Percentiles rank a stretch among this genome's conserved stretches.
Conservation (phyloP, 2,113 vertebrate genomes). For the Varanus komodoensis region DNA sequence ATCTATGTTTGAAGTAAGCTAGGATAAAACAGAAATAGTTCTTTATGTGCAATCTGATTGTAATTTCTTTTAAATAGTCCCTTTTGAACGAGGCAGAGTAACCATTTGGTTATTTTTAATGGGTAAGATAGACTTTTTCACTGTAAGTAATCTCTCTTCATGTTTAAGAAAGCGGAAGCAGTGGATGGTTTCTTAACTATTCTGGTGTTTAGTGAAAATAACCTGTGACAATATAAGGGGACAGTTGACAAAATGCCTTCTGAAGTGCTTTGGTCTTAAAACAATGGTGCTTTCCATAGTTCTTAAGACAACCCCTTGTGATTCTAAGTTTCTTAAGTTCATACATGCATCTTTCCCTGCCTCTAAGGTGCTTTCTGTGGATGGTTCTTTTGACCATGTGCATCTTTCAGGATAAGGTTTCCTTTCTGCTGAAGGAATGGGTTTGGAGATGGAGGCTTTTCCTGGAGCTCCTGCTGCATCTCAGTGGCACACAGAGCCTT, state of each 20-base stretch:
- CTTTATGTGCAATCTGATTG: not conserved
- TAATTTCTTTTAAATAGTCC: slow-evolving; percentile 1
- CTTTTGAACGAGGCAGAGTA: not conserved
- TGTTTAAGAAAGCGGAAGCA: slow-evolving; percentile 11
- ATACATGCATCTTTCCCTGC: not conserved
- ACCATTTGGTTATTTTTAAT: slow-evolving; percentile 4
- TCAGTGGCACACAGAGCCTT: no score
- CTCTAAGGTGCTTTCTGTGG: not conserved
- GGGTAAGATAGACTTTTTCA: slow-evolving; percentile 2
- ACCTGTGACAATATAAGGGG: not conserved
- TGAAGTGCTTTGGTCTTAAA: not conserved
- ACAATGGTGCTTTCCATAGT: not conserved
- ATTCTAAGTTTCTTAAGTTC: not conserved
- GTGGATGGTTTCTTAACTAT: not conserved
- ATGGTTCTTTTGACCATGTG: not conserved
- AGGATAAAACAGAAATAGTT: slow-evolving; percentile 26
- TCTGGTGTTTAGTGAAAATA: not conserved
- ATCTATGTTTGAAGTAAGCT: not conserved
- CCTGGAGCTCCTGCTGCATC: no score
- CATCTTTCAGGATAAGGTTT: no score
- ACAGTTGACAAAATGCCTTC: slow-evolving; percentile 13
- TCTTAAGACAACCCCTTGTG: slow-evolving; percentile 7
- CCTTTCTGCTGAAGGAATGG: no score
- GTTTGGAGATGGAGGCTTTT: no score
- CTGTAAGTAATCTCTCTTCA: not conserved